Evolutionary conservation across 2,888 invertebrate species (phyloP).

Genomic region (Mimas tiliae): DNA sequence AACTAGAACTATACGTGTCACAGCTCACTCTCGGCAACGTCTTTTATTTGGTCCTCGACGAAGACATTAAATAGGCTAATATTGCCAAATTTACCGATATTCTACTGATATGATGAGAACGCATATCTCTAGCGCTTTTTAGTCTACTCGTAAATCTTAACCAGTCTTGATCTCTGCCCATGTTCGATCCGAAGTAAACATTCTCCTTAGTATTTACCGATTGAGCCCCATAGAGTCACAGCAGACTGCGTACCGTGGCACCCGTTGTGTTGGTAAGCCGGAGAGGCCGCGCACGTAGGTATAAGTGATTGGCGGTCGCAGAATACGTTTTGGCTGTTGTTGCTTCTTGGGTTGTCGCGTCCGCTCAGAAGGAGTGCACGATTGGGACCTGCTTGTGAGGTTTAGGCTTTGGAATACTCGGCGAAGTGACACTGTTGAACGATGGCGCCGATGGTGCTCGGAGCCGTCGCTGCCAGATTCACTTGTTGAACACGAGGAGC

Average conservation of each 20-base stretch:
- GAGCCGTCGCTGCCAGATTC: slow-evolving; percentile 87
- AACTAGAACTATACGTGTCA: slow-evolving; percentile 60
- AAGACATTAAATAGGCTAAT: slow-evolving; percentile 56
- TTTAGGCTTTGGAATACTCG: slow-evolving; percentile 89
- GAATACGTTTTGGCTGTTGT: slow-evolving; percentile 89
- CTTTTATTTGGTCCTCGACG: slow-evolving; percentile 68
- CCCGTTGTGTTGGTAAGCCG: slow-evolving; percentile 92
- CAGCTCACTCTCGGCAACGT: slow-evolving; percentile 56
- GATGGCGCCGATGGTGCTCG: slow-evolving; percentile 74
- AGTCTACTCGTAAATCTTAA: slow-evolving; percentile 67
- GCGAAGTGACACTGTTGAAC: slow-evolving; percentile 88
- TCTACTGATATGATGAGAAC: slow-evolving; percentile 76
- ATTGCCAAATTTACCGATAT: slow-evolving; percentile 51
- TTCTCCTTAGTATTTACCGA: slow-evolving; percentile 58
- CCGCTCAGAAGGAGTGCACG: slow-evolving; percentile 83
- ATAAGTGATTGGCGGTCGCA: slow-evolving; percentile 91
- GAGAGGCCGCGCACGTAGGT: slow-evolving; percentile 92
- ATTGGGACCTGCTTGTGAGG: slow-evolving; percentile 86
- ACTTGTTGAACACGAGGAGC: slow-evolving; percentile 84
- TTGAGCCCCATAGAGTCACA: slow-evolving; percentile 67
- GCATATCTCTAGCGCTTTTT: slow-evolving; percentile 61
- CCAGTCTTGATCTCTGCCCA: slow-evolving; percentile 75
- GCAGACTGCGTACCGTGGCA: slow-evolving; percentile 85
- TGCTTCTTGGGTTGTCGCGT: slow-evolving; percentile 83
- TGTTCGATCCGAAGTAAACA: slow-evolving; percentile 44